Evolutionary conservation across 1,140 invertebrate genomes (phyloP), one percentile per base, ranked within the genome.

Genomic region (Watersipora subatra): DNA sequence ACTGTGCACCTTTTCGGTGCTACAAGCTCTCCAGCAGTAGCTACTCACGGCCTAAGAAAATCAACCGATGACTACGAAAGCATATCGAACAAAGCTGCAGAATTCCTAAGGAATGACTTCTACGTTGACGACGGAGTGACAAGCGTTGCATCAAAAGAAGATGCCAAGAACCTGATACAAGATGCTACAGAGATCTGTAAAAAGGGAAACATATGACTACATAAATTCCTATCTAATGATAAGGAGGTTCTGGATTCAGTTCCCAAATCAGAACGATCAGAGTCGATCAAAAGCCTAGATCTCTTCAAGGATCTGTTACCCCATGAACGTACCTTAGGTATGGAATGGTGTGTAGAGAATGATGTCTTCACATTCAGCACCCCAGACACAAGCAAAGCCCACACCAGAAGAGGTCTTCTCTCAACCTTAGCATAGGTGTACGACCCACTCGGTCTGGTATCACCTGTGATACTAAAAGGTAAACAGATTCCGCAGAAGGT

Each of bases 381-480:
- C 12, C 19, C 25, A 20, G 7, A 20, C 19, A 12, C 12, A 7
- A 25, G 22, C 25, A 57, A 46, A 46, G 57, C 58, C 3, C 24
- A 24, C 7, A 34, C 55, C 12, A 19, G 29, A 61, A 20, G 64
- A 57, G 58, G 64, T 17, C n/a, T 65, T 30, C 64, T 65, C 2
- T 61, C 64, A 3, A 65, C 58, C 2, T 3, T 65, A 17, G 26
- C 22, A 24, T 22, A 56, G 2, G 29, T 65, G 3, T 62, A 65
- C 24, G 64, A 65, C 30, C 64, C 64, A n/a, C 58, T 65, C 1
- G 64, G 64, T 29, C 28, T 65, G 3, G 30, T 46, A 22, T 12
- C 27, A 25, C 64, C 29, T 28, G 57, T 61, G 2, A 15, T 61
- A 46, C 3, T 46, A 3, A 20, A 17, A 7, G 64, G 64, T 7